Evolutionary conservation across 2,888 invertebrate genomes (phyloP).

Genomic region (Phyto melanocephala): DNA sequence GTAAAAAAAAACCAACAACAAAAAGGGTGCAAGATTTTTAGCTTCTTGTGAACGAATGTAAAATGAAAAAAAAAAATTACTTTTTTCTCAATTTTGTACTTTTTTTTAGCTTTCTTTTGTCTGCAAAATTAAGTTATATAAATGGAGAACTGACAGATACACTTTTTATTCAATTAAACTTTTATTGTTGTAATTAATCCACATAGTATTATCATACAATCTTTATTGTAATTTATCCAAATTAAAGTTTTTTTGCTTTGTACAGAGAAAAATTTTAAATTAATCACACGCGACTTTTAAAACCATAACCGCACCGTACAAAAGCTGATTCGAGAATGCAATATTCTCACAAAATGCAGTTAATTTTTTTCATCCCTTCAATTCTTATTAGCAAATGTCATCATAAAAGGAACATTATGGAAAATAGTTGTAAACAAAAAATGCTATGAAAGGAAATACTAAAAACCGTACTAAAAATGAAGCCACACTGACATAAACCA

Average conservation of each 20-base stretch:
- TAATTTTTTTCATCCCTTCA: background rate
- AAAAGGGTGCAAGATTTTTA: constrained; percentile 57
- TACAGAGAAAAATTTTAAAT: constrained; percentile 8
- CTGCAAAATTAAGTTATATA: constrained; percentile 33
- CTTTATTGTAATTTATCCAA: constrained; percentile 48
- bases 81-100: constrained; percentile 51
- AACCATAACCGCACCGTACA: constrained; percentile 42
- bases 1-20: constrained; percentile 36
- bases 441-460: background rate
- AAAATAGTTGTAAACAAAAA: constrained; percentile 28
- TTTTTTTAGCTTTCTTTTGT: constrained; percentile 21
- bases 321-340: constrained; percentile 57
- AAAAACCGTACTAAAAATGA: constrained; percentile 28
- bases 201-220: constrained; percentile 27
- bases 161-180: constrained; percentile 34
- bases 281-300: constrained; percentile 25
- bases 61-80: constrained; percentile 29
- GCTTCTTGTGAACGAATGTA: constrained; percentile 37
- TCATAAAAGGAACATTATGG: background rate
- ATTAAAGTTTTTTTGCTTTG: constrained; percentile 21
- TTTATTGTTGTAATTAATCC: constrained; percentile 25
- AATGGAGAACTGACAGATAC: constrained; percentile 19
- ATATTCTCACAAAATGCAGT: constrained; percentile 55
- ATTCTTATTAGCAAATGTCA: constrained; percentile 45
- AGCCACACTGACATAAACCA: background rate